Evolutionary conservation across 2,888 invertebrate genomes (phyloP), one percentile per base, ranked within the genome.

Genomic region (Alviniconcha strummeri): DNA sequence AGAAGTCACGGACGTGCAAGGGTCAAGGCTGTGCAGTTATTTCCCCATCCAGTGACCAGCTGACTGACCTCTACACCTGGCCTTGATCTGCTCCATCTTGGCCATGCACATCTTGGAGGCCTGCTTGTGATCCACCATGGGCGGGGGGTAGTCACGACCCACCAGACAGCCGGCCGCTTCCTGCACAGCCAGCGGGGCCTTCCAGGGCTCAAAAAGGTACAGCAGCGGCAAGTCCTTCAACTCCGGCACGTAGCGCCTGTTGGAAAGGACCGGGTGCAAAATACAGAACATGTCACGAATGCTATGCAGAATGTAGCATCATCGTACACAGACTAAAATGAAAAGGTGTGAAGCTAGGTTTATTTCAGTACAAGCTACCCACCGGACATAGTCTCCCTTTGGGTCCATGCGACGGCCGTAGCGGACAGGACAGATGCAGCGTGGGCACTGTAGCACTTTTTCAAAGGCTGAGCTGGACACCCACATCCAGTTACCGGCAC

Each of bases 401-500:
- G 91, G 92, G 82, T 93, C 93, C 89, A 92, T 91, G 78, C 90
- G 88, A 82, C 89, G 87, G 7, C 92, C 93, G 86, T 92, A 92
- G 69, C 90, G 86, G 11, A 92, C 90, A 8, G 93, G 93, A 77
- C 91, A 92, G 84, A 91, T 91, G 83, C 92, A 92, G 74, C 88
- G 88, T 0, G 92, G 89, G 80, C 92, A 92, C 85, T 91, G 91
- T 1, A 92, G 86, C 9, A 91, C 90, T 76, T 91, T 91, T 88
- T 93, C 93, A 88, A 92, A 92, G 55, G 92, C 92, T 3, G 92
- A 92, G 82, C 92, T 92, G 13, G 92, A 91, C 85, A 93, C 91
- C 93, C 93, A 93, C 91, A 92, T 92, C 93, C 93, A 92, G 86
- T 92, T 93, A 5, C 93, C 93, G n/a, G 93, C 91, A 90, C 90